These are phyloP conservation scores for Saimiri boliviensis DNA, from an alignment of 2,113 vertebrate genomes.

Conservation along the genomic window DNA sequence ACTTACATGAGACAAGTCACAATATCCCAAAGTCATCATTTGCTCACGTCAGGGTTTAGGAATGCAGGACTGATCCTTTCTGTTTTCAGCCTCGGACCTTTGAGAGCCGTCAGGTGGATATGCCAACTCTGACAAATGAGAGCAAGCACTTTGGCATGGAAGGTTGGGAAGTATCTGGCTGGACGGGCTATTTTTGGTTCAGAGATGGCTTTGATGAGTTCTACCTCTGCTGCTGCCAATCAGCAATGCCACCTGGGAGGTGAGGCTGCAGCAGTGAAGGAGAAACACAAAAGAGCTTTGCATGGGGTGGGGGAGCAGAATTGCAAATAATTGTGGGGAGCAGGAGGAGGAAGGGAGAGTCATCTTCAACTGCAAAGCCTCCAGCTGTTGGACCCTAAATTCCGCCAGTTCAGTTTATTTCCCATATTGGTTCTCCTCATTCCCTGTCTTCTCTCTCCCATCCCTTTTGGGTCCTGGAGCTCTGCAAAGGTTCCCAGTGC, in stretches of 20 bases:
- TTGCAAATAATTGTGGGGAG: neutral
- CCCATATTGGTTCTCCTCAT: neutral
- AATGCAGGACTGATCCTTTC: neutral
- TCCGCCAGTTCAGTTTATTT: neutral
- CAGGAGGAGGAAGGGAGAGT: too few species aligned
- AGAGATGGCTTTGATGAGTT: constrained; percentile 50
- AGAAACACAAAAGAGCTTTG: neutral
- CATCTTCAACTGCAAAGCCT: rapidly evolving
- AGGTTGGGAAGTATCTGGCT: neutral
- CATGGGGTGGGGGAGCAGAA: neutral
- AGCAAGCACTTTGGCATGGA: neutral
- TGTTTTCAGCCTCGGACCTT: neutral
- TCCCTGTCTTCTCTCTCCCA: neutral
- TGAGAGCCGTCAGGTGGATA: neutral
- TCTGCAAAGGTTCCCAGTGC: neutral
- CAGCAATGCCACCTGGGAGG: constrained; percentile 41
- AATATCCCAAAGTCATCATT: neutral
- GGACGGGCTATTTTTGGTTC: constrained; percentile 38
- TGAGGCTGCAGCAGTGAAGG: neutral
- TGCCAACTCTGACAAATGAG: neutral
- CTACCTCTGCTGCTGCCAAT: neutral
- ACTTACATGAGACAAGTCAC: neutral
- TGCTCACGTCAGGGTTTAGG: neutral
- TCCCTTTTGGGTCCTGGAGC: neutral
- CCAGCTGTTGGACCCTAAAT: neutral